These are phyloP conservation scores for Brachyhypopomus occidentalis DNA, from an alignment of 2,113 vertebrate species.

Conservation along the genomic window DNA sequence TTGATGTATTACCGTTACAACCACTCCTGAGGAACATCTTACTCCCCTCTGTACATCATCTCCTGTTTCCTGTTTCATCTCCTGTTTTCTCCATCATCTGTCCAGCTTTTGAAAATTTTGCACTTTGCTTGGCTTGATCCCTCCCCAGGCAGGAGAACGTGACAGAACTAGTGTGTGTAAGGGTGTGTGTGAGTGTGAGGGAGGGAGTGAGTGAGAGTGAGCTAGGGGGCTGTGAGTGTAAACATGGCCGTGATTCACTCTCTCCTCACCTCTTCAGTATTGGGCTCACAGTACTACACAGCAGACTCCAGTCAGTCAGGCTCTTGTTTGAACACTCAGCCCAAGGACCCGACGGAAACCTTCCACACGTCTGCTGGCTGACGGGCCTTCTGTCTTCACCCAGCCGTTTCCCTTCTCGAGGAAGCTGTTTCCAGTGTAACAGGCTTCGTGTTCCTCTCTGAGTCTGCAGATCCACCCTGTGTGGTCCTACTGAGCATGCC, in stretches of 20 bases:
- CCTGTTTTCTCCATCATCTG: background rate
- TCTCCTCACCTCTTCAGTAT: background rate
- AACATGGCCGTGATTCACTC: background rate
- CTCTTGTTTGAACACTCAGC: background rate
- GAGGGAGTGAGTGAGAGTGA: background rate
- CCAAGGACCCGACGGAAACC: background rate
- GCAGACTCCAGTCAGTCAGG: background rate
- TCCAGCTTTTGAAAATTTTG: slow-evolving; percentile 41
- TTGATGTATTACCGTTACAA: slow-evolving; percentile 43
- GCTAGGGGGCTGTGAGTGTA: background rate
- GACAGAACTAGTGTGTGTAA: background rate
- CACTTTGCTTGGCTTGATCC: slow-evolving; percentile 18
- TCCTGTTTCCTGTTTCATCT: background rate
- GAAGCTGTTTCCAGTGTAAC: background rate
- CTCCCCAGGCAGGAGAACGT: slow-evolving; percentile 23
- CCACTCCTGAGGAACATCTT: slow-evolving; percentile 20
- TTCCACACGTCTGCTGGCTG: background rate
- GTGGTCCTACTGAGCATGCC: too few relatives aligned
- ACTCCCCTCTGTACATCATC: background rate
- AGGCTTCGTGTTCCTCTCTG: background rate
- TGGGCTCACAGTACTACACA: slow-evolving; percentile 1
- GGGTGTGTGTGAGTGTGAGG: background rate
- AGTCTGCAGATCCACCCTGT: too few relatives aligned
- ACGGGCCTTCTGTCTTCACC: background rate
- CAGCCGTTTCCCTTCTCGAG: too few relatives aligned